phyloP scores from a whole-genome alignment of 2,797 vertebrate species.

The Hapalemur alaotrensis region DNA sequence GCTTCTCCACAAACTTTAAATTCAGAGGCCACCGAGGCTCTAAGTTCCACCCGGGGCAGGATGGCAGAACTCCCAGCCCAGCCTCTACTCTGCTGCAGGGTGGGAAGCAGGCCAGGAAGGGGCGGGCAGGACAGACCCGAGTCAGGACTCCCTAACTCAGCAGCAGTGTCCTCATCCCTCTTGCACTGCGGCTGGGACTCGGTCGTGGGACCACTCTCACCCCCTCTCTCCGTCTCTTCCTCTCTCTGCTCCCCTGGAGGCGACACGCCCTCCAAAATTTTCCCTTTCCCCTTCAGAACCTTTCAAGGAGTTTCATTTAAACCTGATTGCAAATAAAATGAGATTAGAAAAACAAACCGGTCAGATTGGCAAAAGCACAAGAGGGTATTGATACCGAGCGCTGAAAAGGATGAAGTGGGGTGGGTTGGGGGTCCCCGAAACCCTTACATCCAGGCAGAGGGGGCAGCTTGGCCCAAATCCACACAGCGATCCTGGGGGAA shows the following conservation, averaged over 20 bases:
- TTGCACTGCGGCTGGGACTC: too few relatives aligned
- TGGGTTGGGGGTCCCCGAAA: neutral
- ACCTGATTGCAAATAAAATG: neutral
- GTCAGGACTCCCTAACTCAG: neutral
- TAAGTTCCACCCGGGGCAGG: neutral
- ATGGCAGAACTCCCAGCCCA: neutral
- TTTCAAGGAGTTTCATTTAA: neutral
- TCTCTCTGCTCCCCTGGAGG: neutral
- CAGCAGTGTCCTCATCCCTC: neutral
- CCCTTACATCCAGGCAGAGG: neutral
- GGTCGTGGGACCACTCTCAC: too few relatives aligned
- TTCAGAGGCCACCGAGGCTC: neutral
- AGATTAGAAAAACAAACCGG: neutral
- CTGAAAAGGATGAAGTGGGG: neutral
- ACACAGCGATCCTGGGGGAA: neutral
- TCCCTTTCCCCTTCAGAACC: neutral
- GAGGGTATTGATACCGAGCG: neutral
- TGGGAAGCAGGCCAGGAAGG: neutral
- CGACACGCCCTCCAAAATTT: neutral
- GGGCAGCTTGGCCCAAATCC: neutral
- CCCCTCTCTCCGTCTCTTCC: neutral
- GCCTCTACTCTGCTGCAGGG: neutral
- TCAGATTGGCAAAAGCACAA: neutral
- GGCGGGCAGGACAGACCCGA: accelerated
- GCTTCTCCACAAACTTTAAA: neutral